Conservation (phyloP, 2,797 vertebrate genomes). For the Cheirogaleus major region DNA sequence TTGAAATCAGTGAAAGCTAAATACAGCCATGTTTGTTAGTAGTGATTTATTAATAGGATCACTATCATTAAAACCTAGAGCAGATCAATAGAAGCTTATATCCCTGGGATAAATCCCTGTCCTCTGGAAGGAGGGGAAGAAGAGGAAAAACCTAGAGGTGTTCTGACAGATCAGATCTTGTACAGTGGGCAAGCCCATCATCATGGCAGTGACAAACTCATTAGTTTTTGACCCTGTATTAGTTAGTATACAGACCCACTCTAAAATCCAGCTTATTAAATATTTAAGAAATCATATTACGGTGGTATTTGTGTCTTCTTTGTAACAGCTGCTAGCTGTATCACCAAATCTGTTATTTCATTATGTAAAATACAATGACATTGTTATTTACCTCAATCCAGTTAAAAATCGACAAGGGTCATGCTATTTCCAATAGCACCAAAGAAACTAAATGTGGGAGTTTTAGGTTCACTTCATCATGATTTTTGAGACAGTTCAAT, state of each 20-base stretch:
- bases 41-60: background rate
- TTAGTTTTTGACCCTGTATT: conserved; percentile 63
- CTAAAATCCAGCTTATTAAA: conserved; percentile 75
- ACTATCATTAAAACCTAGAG: background rate
- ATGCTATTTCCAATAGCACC: background rate
- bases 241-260: conserved; percentile 34
- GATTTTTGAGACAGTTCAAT: conserved; percentile 10
- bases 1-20: background rate
- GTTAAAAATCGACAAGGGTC: conserved; percentile 26
- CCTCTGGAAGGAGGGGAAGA: background rate
- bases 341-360: conserved; percentile 67
- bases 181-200: background rate
- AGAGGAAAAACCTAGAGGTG: background rate
- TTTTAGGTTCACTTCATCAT: background rate
- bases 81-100: background rate
- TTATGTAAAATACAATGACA: conserved; percentile 65
- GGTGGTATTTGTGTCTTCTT: conserved; percentile 59
- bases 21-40: background rate
- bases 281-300: conserved; percentile 73
- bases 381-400: conserved; percentile 33
- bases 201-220: background rate
- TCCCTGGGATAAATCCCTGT: background rate
- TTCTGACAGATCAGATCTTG: background rate
- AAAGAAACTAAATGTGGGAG: background rate
- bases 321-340: conserved; percentile 60